Conservation (phyloP, 2,113 vertebrate species). For the Leptobrachium ailaonicum region DNA sequence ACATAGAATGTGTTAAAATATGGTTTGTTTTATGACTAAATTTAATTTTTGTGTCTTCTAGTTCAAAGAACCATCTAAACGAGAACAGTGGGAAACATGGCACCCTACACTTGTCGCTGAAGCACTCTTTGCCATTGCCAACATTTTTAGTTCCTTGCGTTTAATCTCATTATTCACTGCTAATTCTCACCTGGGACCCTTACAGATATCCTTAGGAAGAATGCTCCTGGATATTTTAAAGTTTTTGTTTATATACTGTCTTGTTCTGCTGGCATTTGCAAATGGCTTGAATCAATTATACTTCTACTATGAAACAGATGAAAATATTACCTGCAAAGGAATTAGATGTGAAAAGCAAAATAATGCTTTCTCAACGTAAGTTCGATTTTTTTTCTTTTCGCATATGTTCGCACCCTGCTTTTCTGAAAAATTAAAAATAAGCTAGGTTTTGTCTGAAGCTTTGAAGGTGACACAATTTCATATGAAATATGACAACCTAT, state of each 20-base stretch:
- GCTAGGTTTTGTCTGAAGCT: background rate
- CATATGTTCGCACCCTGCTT: too few relatives aligned
- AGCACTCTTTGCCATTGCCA: conserved; percentile 93
- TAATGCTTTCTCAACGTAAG: conserved; percentile 96
- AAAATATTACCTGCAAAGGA: conserved; percentile 75
- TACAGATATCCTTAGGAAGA: conserved; percentile 95
- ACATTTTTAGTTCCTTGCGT: conserved; percentile 96
- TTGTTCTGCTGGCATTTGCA: conserved; percentile 92
- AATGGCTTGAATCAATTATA: conserved; percentile 97
- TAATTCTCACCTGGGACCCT: conserved; percentile 94
- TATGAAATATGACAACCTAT: too few relatives aligned
- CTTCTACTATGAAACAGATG: conserved; percentile 82
- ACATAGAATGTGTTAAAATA: background rate
- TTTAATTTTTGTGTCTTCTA: conserved; percentile 63
- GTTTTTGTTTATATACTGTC: conserved; percentile 98
- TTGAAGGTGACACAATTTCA: too few relatives aligned
- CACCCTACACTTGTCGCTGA: conserved; percentile 95
- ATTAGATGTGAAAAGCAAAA: conserved; percentile 89
- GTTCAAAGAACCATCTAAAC: conserved; percentile 73
- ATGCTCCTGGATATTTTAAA: conserved; percentile 99
- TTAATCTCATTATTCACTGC: conserved; percentile 96
- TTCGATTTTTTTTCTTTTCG: conserved; percentile 31
- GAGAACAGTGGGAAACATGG: conserved; percentile 88
- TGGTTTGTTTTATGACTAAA: background rate
- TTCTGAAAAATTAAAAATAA: background rate